Base-by-base conservation (phyloP, 2,888 invertebrate genomes). In the Mimas tiliae region DNA sequence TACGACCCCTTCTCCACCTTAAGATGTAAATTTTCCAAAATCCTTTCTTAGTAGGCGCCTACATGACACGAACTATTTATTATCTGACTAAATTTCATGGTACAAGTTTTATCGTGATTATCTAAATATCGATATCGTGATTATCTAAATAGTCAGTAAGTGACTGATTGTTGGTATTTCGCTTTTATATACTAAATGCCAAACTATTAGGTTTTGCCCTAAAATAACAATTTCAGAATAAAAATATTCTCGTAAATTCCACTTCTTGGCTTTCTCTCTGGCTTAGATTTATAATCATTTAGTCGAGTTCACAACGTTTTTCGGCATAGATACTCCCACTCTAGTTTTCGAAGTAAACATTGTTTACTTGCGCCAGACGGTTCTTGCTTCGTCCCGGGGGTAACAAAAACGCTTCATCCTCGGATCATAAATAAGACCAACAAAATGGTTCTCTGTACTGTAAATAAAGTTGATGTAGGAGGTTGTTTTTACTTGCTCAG, bases 381-480 rank as follows among this genome's bases (percentile, higher is more conserved):
- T 33, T 34, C 33, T 55, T 55, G n/a, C 55, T 38, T 55, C 38
- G 38, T 38, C 55, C 34, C 55, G 16, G 16, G 16, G n/a, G 55
- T 55, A n/a, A 38, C 55, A 55, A 55, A 55, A 55, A 55, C 34
- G 2, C n/a, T 38, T 3, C 38, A 16, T 55, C n/a, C 53, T 38
- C 11, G 38, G 1, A 11, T 55, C 55, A 38, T 55, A 55, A 55
- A 55, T 55, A 55, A 55, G 55, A 53, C n/a, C n/a, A 52, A 52
- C 8, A 34, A 34, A 53, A 53, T 53, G 9, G 14, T 53, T 53
- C 8, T 8, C 8, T n/a, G 33, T 6, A n/a, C 33, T 53, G 8
- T 53, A 53, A 34, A 53, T 27, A 52, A 21, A 52, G 33, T 53
- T 33, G 53, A 34, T 33, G 53, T 53, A 34, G n/a, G 52, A 14